A percentile compares a stretch with the other conserved stretches of the same genome.
Evolutionary conservation across 2,888 invertebrate species (phyloP).

Genomic region (Eurytoma adleriae): DNA sequence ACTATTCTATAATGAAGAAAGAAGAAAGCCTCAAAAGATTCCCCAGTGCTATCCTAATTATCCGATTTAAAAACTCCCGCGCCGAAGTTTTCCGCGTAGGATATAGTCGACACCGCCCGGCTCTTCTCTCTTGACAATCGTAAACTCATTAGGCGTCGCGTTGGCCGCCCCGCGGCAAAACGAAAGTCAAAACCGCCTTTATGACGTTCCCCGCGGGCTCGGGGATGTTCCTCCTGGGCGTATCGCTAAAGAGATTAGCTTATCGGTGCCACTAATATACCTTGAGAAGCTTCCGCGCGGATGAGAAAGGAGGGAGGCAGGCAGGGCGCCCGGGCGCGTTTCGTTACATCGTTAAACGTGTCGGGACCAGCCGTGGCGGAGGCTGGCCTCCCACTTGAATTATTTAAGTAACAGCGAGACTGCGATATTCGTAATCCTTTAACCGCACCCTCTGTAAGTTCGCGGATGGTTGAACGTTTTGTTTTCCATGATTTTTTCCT

Average conservation of each 20-base stretch:
- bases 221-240: conserved; percentile 24
- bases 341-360: conserved; percentile 50
- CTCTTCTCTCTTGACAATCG: conserved; percentile 28
- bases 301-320: background rate
- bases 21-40: too few relatives aligned
- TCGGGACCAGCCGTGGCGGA: conserved; percentile 39
- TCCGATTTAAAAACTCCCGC: conserved; percentile 1
- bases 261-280: conserved; percentile 48
- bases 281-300: background rate
- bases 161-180: conserved; percentile 22
- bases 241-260: conserved; percentile 54
- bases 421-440: background rate
- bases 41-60: conserved; percentile 2
- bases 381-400: conserved; percentile 33
- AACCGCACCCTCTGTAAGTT: too few relatives aligned
- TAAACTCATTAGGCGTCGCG: conserved; percentile 46
- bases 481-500: too few relatives aligned
- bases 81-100: too few relatives aligned
- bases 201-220: conserved; percentile 16
- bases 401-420: conserved; percentile 33
- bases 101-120: background rate
- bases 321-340: conserved; percentile 6
- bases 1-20: too few relatives aligned
- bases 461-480: too few relatives aligned
- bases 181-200: conserved; percentile 43